Evolutionary conservation across 2,797 vertebrate species (phyloP).

Genomic region (Cossypha heuglini): DNA sequence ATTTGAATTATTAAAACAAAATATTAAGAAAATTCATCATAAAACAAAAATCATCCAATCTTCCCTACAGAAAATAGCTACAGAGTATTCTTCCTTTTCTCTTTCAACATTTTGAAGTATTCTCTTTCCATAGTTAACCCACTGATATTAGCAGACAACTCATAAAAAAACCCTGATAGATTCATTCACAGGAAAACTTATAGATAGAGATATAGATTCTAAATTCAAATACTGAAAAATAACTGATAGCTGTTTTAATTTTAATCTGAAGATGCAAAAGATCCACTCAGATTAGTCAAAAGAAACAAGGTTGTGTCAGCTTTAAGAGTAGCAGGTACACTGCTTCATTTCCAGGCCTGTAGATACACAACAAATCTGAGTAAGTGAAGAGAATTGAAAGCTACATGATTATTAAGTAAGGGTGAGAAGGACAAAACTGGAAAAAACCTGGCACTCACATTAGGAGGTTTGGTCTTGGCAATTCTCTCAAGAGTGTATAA

Average conservation of each 20-base stretch:
- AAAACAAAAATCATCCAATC: background rate
- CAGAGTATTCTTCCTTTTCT: background rate
- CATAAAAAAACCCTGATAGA: background rate
- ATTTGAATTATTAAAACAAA: background rate
- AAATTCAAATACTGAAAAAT: background rate
- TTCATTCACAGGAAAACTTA: background rate
- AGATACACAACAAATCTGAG: background rate
- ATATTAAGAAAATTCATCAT: background rate
- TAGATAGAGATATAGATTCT: background rate
- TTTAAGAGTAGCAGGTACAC: background rate
- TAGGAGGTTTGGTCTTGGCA: background rate
- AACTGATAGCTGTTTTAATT: background rate
- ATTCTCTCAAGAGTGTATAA: background rate
- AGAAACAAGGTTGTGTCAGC: accelerated
- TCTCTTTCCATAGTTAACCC: background rate
- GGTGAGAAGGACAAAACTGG: background rate
- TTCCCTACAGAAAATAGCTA: background rate
- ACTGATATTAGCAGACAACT: background rate
- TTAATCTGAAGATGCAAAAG: background rate
- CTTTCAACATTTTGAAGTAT: background rate
- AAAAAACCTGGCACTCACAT: background rate
- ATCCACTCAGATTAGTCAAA: background rate
- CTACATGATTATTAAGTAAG: background rate
- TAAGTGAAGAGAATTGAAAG: background rate
- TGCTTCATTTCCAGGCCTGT: background rate